These are phyloP conservation scores for Autographa gamma DNA, from an alignment of 2,888 invertebrate genomes.

Conservation along the genomic window DNA sequence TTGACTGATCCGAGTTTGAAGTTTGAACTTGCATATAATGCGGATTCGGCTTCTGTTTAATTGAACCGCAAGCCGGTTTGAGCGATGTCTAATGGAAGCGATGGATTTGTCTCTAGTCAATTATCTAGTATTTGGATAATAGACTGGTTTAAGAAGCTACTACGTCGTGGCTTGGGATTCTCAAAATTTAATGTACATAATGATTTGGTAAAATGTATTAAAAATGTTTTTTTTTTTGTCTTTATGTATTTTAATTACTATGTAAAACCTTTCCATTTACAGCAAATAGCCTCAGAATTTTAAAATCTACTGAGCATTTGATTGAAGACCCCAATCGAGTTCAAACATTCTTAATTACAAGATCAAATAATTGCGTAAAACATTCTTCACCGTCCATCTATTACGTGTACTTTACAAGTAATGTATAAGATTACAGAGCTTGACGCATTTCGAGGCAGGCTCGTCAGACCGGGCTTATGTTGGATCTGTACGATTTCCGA, in stretches of 20 bases:
- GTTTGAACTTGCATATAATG: conserved; percentile 4
- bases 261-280: too few species aligned
- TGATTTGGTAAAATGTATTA: too few species aligned
- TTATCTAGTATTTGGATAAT: not conserved
- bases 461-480: conserved; percentile 2
- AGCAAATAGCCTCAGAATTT: too few species aligned
- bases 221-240: too few species aligned
- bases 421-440: not conserved
- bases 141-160: too few species aligned
- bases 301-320: too few species aligned
- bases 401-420: not conserved
- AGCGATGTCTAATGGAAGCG: not conserved
- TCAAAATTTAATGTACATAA: not conserved
- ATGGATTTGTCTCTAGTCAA: not conserved
- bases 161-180: not conserved
- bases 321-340: too few species aligned
- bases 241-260: too few species aligned
- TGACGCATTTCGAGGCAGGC: not conserved
- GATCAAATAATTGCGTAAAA: not conserved
- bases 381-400: not conserved
- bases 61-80: not conserved
- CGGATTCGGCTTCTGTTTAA: not conserved
- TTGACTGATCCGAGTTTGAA: not conserved
- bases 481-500: not conserved
- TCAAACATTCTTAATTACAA: too few species aligned